These are phyloP conservation scores for Alaudala cheleensis DNA, from an alignment of 2,113 vertebrate genomes.

Conservation along the genomic window DNA sequence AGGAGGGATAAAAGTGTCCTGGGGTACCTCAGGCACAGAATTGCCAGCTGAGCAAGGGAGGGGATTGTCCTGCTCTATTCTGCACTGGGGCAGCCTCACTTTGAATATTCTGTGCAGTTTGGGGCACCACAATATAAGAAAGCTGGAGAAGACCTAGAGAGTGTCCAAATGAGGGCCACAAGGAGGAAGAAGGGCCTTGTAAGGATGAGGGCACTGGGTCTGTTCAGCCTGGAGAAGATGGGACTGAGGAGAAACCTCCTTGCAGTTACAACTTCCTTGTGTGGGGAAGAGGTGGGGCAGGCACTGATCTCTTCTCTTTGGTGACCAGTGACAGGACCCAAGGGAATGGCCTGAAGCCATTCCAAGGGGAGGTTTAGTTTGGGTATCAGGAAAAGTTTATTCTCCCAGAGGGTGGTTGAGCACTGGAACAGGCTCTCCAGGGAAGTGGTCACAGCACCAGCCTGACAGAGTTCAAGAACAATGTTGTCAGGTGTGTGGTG, in stretches of 20 bases:
- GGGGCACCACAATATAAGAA: background rate
- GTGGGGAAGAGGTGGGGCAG: background rate
- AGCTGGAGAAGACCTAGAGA: too few relatives aligned
- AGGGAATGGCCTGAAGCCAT: background rate
- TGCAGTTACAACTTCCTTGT: background rate
- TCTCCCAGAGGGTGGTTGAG: fast-evolving
- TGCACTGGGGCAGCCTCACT: background rate
- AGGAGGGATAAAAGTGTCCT: background rate
- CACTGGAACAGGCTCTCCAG: background rate
- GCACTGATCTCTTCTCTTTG: background rate
- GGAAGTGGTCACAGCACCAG: background rate
- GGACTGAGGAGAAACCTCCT: fast-evolving
- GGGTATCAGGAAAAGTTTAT: background rate
- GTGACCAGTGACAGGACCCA: fast-evolving
- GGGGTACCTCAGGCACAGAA: background rate
- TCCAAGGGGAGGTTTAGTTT: background rate
- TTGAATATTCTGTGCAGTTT: background rate
- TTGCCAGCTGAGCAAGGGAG: fast-evolving
- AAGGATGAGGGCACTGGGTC: background rate
- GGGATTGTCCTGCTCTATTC: background rate
- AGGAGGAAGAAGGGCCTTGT: background rate
- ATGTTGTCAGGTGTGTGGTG: fast-evolving
- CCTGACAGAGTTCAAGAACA: too few relatives aligned
- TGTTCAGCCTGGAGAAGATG: background rate
- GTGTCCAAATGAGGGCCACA: background rate